These are phyloP conservation scores for Odobenus rosmarus DNA, from an alignment of 2,113 vertebrate genomes.

Conservation along the genomic window DNA sequence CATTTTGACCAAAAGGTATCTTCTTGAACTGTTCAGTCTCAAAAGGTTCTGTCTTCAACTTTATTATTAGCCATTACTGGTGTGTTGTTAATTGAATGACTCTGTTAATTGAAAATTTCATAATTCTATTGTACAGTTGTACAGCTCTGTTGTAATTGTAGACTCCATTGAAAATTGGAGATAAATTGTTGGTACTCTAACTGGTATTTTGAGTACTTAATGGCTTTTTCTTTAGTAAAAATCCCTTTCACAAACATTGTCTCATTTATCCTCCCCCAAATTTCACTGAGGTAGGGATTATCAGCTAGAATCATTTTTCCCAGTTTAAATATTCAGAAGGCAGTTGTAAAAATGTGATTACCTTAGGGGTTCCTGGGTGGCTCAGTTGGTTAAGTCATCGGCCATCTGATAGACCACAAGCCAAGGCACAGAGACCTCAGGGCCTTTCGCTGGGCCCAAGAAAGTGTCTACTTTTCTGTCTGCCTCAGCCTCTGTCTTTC, in stretches of 20 bases:
- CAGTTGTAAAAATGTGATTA: not conserved
- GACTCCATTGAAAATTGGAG: slow-evolving; percentile 7
- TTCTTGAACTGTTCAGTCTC: not conserved
- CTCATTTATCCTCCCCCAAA: not conserved
- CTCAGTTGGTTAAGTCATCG: not conserved
- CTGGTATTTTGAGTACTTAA: not conserved
- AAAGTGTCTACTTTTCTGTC: not conserved
- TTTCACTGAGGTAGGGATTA: not conserved
- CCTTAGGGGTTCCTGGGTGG: too few relatives aligned
- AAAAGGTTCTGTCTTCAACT: not conserved
- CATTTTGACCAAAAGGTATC: not conserved
- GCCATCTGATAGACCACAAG: not conserved
- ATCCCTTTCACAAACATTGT: not conserved
- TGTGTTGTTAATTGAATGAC: not conserved
- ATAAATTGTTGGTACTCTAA: not conserved
- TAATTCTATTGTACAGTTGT: not conserved
- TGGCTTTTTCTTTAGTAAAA: not conserved
- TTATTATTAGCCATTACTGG: not conserved
- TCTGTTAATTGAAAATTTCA: not conserved
- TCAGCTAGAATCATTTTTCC: not conserved
- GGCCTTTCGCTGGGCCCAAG: not conserved
- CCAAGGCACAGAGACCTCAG: not conserved
- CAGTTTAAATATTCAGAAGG: not conserved
- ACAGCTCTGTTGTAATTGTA: not conserved
- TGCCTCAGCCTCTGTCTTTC: not conserved